phyloP scores from a whole-genome alignment of 2,888 invertebrate genomes.

The Mythimna loreyi region DNA sequence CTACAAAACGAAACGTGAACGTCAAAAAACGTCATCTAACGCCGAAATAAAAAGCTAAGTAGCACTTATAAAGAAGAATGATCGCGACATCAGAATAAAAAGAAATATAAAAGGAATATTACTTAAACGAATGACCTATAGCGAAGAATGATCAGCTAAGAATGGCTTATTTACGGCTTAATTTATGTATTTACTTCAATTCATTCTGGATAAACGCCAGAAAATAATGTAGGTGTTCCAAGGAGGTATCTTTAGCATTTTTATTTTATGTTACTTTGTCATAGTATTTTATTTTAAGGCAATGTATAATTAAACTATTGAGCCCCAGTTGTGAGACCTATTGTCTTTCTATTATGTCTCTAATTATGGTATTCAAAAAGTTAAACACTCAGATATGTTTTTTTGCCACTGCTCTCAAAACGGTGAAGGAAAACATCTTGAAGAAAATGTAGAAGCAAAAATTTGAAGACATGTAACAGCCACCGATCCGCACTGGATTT shows the following conservation, averaged over 20 bases:
- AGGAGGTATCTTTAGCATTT: background rate
- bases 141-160: slow-evolving; percentile 38
- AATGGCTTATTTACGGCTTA: slow-evolving; percentile 39
- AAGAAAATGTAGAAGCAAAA: too few species aligned
- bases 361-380: too few species aligned
- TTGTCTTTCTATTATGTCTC: too few species aligned
- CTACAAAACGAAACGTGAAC: slow-evolving; percentile 1
- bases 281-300: too few species aligned
- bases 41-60: slow-evolving; percentile 35
- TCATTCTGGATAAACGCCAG: slow-evolving; percentile 35
- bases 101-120: slow-evolving; percentile 43
- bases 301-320: too few species aligned
- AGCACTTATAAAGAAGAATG: slow-evolving; percentile 37
- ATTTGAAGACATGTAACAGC: too few species aligned
- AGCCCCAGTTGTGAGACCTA: too few species aligned
- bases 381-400: too few species aligned
- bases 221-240: slow-evolving; percentile 6
- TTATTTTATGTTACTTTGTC: background rate
- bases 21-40: slow-evolving; percentile 3
- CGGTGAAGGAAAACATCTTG: too few species aligned
- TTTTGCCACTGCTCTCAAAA: too few species aligned
- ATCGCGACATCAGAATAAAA: slow-evolving; percentile 33
- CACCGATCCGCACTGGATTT: too few species aligned
- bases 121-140: slow-evolving; percentile 37
- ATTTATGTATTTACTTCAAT: slow-evolving; percentile 23